A percentile compares a stretch with the other conserved stretches of the same genome.
These are phyloP conservation scores for Hormaphis cornu DNA, from an alignment of 1,140 invertebrate genomes.

Conservation along the genomic window DNA sequence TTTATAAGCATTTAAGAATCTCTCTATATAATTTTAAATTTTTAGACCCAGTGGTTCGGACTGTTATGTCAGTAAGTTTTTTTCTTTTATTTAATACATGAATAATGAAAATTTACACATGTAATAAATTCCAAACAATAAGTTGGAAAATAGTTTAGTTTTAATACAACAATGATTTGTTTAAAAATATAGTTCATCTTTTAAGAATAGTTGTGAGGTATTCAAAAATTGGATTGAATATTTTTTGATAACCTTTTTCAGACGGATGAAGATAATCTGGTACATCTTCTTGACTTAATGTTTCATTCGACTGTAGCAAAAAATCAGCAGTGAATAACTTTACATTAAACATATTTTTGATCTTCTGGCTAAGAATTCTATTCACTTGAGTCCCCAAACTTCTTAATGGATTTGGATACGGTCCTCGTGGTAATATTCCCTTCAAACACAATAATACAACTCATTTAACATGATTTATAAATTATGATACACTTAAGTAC, in stretches of 20 bases:
- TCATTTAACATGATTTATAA: neutral
- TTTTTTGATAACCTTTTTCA: constrained; percentile 68
- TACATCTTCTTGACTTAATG: constrained; percentile 77
- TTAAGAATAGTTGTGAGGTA: neutral
- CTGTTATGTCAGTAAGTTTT: too few relatives aligned
- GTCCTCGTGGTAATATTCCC: constrained; percentile 73
- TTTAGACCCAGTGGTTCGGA: too few relatives aligned
- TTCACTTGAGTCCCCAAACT: constrained; percentile 67
- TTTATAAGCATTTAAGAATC: too few relatives aligned
- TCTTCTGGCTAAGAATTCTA: constrained; percentile 53
- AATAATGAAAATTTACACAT: too few relatives aligned
- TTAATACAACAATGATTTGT: too few relatives aligned
- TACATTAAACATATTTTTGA: constrained; percentile 51
- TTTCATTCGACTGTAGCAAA: constrained; percentile 64
- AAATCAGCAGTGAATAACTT: constrained; percentile 63
- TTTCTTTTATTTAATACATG: too few relatives aligned
- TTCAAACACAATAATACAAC: constrained; percentile 44
- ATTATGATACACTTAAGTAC: neutral
- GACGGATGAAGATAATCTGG: constrained; percentile 80
- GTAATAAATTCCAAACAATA: too few relatives aligned
- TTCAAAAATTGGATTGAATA: constrained; percentile 45
- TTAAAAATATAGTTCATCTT: neutral
- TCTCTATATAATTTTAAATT: too few relatives aligned
- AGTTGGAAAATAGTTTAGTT: too few relatives aligned
- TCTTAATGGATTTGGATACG: constrained; percentile 65